phyloP scores from a whole-genome alignment of 2,797 vertebrate species.

The Pelodytes ibericus region DNA sequence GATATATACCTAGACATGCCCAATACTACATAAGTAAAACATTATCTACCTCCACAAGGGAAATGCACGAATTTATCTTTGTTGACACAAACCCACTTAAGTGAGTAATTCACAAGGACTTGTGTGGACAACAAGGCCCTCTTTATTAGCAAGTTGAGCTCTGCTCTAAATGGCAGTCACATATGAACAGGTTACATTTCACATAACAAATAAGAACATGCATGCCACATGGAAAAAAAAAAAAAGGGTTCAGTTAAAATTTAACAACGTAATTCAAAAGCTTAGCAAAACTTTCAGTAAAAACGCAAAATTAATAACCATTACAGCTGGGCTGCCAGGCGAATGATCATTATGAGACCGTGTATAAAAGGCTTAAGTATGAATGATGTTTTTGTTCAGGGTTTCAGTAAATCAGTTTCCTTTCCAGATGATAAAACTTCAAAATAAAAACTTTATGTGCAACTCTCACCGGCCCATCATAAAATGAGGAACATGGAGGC shows the following conservation, averaged over 20 bases:
- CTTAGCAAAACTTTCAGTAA: not conserved
- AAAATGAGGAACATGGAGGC: not conserved
- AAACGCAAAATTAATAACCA: not conserved
- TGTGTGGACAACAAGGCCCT: not conserved
- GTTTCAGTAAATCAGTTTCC: not conserved
- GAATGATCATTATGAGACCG: not conserved
- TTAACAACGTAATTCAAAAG: constrained; percentile 6
- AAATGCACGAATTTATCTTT: constrained; percentile 32
- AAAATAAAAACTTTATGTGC: constrained; percentile 7
- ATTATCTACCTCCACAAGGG: not conserved
- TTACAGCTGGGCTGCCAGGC: not conserved
- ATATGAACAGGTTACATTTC: constrained; percentile 22
- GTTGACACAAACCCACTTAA: constrained; percentile 29
- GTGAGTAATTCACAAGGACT: not conserved
- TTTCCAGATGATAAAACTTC: constrained; percentile 4
- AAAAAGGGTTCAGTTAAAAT: not conserved
- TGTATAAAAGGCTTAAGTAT: not conserved
- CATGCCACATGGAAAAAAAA: not conserved
- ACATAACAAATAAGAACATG: not conserved
- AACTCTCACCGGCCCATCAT: not conserved
- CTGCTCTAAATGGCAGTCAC: constrained; percentile 4
- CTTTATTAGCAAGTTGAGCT: not conserved
- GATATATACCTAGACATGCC: constrained; percentile 9
- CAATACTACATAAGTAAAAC: constrained; percentile 39
- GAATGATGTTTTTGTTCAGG: constrained; percentile 15